phyloP scores from a whole-genome alignment of 2,797 vertebrate genomes.

The Ciconia nigra region DNA sequence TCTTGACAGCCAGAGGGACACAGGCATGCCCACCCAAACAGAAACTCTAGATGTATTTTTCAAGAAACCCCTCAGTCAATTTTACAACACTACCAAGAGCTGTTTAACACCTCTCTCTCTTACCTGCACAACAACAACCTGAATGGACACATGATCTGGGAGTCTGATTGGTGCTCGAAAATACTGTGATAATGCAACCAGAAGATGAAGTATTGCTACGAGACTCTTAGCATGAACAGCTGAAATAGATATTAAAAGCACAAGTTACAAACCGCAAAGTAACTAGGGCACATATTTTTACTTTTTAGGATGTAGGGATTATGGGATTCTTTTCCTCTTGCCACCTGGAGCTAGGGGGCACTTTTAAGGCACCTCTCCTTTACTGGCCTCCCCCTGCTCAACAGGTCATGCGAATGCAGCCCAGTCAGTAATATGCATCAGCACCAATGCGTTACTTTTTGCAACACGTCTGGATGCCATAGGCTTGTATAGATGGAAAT shows the following conservation, averaged over 20 bases:
- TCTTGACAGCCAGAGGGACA: not conserved
- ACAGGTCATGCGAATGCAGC: not conserved
- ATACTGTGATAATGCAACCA: conserved; percentile 95
- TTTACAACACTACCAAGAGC: not conserved
- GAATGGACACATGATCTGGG: conserved; percentile 96
- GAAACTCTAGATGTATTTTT: not conserved
- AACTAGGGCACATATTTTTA: not conserved
- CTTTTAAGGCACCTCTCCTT: not conserved
- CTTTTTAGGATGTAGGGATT: not conserved
- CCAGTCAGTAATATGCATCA: not conserved
- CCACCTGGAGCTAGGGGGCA: not conserved
- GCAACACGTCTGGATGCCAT: not conserved
- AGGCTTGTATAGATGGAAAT: conserved; percentile 13
- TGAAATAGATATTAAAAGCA: conserved; percentile 69
- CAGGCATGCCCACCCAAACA: accelerated
- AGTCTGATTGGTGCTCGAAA: conserved; percentile 96
- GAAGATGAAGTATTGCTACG: conserved; percentile 94
- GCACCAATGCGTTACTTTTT: not conserved
- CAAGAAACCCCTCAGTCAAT: not conserved
- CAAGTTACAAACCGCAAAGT: conserved; percentile 9
- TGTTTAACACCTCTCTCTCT: conserved; percentile 24
- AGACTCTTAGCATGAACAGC: conserved; percentile 97
- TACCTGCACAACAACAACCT: conserved; percentile 98
- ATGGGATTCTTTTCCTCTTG: not conserved
- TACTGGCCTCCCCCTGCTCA: not conserved